Conservation (phyloP, 2,888 invertebrate species). For the Drosophila setosimentum region DNA sequence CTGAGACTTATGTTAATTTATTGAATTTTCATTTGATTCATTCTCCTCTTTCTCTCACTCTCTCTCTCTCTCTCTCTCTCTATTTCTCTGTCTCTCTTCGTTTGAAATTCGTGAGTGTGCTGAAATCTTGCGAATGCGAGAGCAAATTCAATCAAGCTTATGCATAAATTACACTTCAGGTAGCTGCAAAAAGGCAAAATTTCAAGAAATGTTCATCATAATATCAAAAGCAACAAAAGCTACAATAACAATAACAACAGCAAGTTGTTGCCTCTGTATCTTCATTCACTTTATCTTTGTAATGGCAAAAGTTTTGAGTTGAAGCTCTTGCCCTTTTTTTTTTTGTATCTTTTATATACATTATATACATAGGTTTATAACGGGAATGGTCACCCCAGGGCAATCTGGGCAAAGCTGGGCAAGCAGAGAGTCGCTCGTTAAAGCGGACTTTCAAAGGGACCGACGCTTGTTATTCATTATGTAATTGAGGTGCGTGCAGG, state of each 20-base stretch:
- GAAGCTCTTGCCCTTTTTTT: slow-evolving; percentile 36
- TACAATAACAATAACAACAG: slow-evolving; percentile 35
- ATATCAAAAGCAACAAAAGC: slow-evolving; percentile 46
- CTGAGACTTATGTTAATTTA: slow-evolving; percentile 78
- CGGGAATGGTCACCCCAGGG: slow-evolving; percentile 39
- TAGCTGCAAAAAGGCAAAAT: slow-evolving; percentile 33
- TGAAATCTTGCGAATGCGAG: slow-evolving; percentile 50
- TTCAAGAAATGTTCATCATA: slow-evolving; percentile 38
- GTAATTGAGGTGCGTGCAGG: slow-evolving; percentile 67
- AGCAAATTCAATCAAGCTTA: slow-evolving; percentile 74
- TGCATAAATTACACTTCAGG: slow-evolving; percentile 70
- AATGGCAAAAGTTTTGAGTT: slow-evolving; percentile 73
- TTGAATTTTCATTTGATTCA: slow-evolving; percentile 73
- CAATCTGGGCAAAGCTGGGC: slow-evolving; percentile 5
- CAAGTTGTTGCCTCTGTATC: slow-evolving; percentile 32
- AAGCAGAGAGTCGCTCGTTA: slow-evolving; percentile 48
- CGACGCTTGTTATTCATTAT: slow-evolving; percentile 68
- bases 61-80: neutral
- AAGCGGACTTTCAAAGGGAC: slow-evolving; percentile 50
- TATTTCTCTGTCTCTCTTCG: too few species aligned
- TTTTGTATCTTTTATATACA: slow-evolving; percentile 30
- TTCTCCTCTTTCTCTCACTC: slow-evolving; percentile 9
- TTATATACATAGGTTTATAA: neutral
- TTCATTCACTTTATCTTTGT: slow-evolving; percentile 61
- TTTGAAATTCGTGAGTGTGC: slow-evolving; percentile 25